Conservation (phyloP, 2,888 invertebrate species). For the Phyllotreta cruciferae region DNA sequence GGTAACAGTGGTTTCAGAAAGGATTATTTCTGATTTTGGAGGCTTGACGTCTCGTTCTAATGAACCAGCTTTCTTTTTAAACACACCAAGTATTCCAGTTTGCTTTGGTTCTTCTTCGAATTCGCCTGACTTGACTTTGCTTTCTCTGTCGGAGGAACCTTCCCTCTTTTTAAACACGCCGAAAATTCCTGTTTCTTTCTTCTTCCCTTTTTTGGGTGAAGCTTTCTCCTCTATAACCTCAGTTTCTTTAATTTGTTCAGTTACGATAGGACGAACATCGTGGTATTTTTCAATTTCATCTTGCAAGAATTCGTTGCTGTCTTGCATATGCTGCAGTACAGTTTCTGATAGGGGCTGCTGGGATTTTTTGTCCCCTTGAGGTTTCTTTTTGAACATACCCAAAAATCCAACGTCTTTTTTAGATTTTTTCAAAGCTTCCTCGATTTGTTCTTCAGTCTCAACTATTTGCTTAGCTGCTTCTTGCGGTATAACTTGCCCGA, state of each 20-base stretch:
- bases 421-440: conserved; percentile 42
- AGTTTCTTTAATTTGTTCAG: conserved; percentile 15
- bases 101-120: neutral
- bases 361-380: no score
- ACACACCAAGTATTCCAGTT: neutral
- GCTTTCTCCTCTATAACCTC: conserved; percentile 9
- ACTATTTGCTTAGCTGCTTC: no score
- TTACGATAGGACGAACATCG: conserved; percentile 39
- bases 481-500: neutral
- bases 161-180: conserved; percentile 46
- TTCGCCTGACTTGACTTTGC: conserved; percentile 20
- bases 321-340: conserved; percentile 36
- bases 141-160: conserved; percentile 30
- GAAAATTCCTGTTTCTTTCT: conserved; percentile 40
- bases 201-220: conserved; percentile 1
- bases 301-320: conserved; percentile 41
- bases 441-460: no score
- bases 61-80: no score
- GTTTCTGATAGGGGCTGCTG: no score
- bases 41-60: no score
- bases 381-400: conserved; percentile 3
- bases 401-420: conserved; percentile 22
- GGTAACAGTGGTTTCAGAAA: conserved; percentile 23
- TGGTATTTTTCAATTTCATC: conserved; percentile 43
- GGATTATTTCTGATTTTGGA: conserved; percentile 9